These are phyloP conservation scores for Uloborus diversus DNA, from an alignment of 1,140 invertebrate species.

Conservation along the genomic window DNA sequence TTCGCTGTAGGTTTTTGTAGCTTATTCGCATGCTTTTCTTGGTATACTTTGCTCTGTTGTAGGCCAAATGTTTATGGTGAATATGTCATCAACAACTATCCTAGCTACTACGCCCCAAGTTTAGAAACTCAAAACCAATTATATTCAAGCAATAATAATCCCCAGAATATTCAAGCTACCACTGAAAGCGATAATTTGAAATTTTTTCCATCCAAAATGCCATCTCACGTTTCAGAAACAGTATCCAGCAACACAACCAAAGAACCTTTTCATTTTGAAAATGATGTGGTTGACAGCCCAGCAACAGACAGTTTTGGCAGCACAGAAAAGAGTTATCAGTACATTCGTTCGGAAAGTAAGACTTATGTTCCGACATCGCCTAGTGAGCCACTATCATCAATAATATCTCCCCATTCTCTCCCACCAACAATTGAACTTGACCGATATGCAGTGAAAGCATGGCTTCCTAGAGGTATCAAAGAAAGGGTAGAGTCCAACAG, in stretches of 20 bases:
- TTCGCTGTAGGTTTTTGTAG: constrained; percentile 16
- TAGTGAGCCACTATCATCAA: background rate
- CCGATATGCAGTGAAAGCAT: constrained; percentile 39
- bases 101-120: too few species aligned
- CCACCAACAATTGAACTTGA: constrained; percentile 31
- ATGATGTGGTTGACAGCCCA: too few species aligned
- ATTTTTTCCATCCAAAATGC: too few species aligned
- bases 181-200: too few species aligned
- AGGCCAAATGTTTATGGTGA: constrained; percentile 12
- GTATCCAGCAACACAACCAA: too few species aligned
- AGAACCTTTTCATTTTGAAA: too few species aligned
- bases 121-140: too few species aligned
- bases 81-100: constrained; percentile 19
- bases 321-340: too few species aligned
- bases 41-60: constrained; percentile 44
- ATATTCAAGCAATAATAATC: too few species aligned
- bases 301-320: too few species aligned
- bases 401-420: constrained; percentile 4
- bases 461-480: constrained; percentile 51
- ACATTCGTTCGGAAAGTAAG: background rate
- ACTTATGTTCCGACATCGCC: background rate
- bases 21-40: constrained; percentile 47
- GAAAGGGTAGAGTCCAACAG: constrained; percentile 34
- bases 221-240: too few species aligned
- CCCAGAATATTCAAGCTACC: too few species aligned